Percentiles rank a stretch among this genome's conserved stretches.
Evolutionary conservation across 2,888 invertebrate genomes (phyloP).

Genomic region (Tubulanus polymorphus): DNA sequence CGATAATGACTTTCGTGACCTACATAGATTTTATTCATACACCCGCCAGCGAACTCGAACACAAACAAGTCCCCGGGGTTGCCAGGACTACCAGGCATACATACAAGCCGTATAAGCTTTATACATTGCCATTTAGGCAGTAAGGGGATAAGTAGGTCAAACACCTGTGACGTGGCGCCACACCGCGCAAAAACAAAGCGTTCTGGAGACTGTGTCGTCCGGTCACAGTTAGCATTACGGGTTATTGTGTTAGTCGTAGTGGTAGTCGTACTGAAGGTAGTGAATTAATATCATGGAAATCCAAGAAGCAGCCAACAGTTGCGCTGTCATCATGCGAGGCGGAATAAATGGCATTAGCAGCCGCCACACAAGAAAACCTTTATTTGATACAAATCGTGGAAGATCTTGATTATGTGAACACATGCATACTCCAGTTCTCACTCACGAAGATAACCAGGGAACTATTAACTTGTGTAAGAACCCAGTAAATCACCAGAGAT

Average conservation of each 20-base stretch:
- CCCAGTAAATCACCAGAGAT: slow-evolving; percentile 12
- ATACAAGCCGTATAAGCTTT: too few species aligned
- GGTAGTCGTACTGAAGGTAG: slow-evolving; percentile 3
- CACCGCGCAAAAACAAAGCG: too few species aligned
- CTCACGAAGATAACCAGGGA: slow-evolving; percentile 11
- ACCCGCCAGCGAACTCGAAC: too few species aligned
- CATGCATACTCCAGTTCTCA: not conserved
- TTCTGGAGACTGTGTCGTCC: too few species aligned
- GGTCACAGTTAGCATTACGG: too few species aligned
- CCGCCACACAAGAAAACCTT: slow-evolving; percentile 20
- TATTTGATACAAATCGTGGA: slow-evolving; percentile 13
- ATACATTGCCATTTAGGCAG: too few species aligned
- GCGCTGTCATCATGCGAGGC: slow-evolving; percentile 25
- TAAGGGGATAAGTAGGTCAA: too few species aligned
- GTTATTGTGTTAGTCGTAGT: slow-evolving; percentile 9
- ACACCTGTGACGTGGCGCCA: too few species aligned
- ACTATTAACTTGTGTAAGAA: slow-evolving; percentile 8
- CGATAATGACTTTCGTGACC: too few species aligned
- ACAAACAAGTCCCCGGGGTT: too few species aligned
- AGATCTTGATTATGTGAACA: slow-evolving; percentile 6
- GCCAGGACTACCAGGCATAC: too few species aligned
- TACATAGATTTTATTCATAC: too few species aligned
- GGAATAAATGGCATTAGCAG: slow-evolving; percentile 24
- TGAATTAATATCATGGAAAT: slow-evolving; percentile 15
- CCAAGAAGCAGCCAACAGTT: slow-evolving; percentile 19